Evolutionary conservation across 1,140 invertebrate species (phyloP).

Genomic region (Drosophila busckii): DNA sequence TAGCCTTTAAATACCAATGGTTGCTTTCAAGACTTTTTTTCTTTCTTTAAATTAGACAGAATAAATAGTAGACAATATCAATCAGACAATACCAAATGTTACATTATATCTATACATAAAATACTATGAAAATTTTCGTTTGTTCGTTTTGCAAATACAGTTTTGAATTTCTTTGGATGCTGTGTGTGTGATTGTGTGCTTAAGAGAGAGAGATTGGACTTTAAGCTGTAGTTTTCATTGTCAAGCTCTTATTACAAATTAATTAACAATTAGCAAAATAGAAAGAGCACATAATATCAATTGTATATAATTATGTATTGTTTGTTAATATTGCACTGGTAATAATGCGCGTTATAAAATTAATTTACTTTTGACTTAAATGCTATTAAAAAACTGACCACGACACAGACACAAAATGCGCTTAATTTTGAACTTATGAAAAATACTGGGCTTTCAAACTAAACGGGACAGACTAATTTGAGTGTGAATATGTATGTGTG

Average conservation of each 20-base stretch:
- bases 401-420: constrained; percentile 23
- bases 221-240: constrained; percentile 56
- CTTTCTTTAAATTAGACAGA: background rate
- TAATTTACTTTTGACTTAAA: constrained; percentile 23
- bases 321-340: constrained; percentile 57
- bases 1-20: constrained; percentile 16
- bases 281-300: constrained; percentile 58
- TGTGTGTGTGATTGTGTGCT: constrained; percentile 7
- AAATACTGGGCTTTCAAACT: constrained; percentile 52
- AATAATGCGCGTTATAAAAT: constrained; percentile 61
- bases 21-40: constrained; percentile 8
- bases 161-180: constrained; percentile 36
- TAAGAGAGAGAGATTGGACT: background rate
- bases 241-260: constrained; percentile 71
- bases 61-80: constrained; percentile 40
- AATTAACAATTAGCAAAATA: constrained; percentile 67
- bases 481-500: constrained; percentile 9
- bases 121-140: constrained; percentile 59
- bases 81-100: constrained; percentile 39
- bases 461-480: constrained; percentile 22
- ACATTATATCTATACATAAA: constrained; percentile 37
- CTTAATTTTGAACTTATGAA: constrained; percentile 23
- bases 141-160: constrained; percentile 47
- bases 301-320: constrained; percentile 34
- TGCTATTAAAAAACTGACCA: constrained; percentile 31